phyloP scores from a whole-genome alignment of 1,140 invertebrate genomes.

The Eueides isabella region DNA sequence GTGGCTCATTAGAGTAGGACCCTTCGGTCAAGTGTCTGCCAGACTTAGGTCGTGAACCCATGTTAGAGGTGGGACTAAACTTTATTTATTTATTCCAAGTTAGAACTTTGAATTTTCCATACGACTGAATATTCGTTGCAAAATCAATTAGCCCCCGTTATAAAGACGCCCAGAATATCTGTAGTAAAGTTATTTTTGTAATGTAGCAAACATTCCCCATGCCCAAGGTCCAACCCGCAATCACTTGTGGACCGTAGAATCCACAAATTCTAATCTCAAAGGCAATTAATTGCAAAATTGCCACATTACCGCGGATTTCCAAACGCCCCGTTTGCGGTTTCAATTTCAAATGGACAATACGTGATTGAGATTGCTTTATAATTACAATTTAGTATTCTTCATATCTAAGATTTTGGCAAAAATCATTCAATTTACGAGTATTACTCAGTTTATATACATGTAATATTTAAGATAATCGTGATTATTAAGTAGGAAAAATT shows the following conservation, averaged over 20 bases:
- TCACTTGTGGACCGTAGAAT: conserved; percentile 18
- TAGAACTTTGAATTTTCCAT: background rate
- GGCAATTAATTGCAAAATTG: conserved; percentile 28
- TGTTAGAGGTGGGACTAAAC: background rate
- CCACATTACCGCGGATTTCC: conserved; percentile 14
- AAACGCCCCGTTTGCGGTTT: conserved; percentile 26
- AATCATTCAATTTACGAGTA: no score
- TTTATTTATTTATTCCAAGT: background rate
- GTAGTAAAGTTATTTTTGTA: background rate
- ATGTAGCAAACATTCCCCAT: background rate
- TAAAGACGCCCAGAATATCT: background rate
- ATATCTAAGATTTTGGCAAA: background rate
- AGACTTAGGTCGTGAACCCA: conserved; percentile 24
- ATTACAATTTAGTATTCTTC: background rate
- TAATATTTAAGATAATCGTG: no score
- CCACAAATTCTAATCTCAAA: conserved; percentile 23
- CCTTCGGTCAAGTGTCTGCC: conserved; percentile 16
- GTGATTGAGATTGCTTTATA: conserved; percentile 11
- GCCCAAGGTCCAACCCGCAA: conserved; percentile 1
- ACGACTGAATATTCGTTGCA: no score
- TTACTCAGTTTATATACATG: no score
- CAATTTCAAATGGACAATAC: conserved; percentile 30
- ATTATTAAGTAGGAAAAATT: no score
- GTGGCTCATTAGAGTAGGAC: conserved; percentile 18
- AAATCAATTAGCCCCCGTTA: no score